phyloP scores from a whole-genome alignment of 2,113 vertebrate genomes.

The Scytalopus superciliaris region DNA sequence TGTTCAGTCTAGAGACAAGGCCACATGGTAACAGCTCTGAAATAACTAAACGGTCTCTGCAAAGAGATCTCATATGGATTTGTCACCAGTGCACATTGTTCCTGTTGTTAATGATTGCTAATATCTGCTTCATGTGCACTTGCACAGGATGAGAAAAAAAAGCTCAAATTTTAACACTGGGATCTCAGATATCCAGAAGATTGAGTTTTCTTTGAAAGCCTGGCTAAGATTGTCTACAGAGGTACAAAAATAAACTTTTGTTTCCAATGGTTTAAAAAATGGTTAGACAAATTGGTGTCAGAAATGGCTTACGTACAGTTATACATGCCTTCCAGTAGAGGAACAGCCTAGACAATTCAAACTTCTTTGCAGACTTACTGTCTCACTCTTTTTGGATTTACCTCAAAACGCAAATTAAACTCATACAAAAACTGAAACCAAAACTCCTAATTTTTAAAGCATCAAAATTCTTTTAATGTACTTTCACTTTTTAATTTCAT shows the following conservation, averaged over 20 bases:
- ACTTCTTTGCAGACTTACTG: background rate
- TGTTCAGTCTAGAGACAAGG: background rate
- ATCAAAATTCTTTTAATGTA: background rate
- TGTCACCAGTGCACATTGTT: no score
- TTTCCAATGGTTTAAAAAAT: background rate
- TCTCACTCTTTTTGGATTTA: background rate
- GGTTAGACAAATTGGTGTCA: background rate
- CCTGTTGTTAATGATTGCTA: no score
- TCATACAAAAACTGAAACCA: background rate
- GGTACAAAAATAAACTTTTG: background rate
- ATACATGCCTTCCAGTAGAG: background rate
- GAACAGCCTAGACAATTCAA: background rate
- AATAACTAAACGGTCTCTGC: background rate
- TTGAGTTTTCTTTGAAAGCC: background rate
- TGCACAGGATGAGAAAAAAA: background rate
- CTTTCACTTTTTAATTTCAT: background rate
- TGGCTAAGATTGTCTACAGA: background rate
- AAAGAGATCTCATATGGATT: no score
- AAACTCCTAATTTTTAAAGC: background rate
- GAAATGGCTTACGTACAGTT: background rate
- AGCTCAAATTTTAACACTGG: background rate
- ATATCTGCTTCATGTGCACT: fast-evolving
- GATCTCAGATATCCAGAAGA: background rate
- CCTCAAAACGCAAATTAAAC: background rate
- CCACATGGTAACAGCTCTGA: background rate